phyloP scores from a whole-genome alignment of 2,797 vertebrate species.

The Lates japonicus region DNA sequence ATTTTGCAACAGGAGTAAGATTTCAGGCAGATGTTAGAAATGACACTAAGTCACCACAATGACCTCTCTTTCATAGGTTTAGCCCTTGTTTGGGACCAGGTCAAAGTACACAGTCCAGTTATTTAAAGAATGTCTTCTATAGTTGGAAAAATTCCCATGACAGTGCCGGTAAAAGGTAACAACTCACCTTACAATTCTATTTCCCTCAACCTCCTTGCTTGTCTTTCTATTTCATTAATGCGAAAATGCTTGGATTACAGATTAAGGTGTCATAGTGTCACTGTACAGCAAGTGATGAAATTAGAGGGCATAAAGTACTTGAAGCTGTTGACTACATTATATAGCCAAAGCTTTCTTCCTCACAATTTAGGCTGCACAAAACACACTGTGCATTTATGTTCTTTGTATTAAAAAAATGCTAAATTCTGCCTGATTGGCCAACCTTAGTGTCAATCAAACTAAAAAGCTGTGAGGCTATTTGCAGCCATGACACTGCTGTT shows the following conservation, averaged over 20 bases:
- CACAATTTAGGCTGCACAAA: slow-evolving; percentile 17
- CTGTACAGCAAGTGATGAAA: not conserved
- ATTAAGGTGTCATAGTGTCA: not conserved
- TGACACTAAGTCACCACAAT: slow-evolving; percentile 61
- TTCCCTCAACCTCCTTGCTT: not conserved
- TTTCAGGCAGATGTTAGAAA: slow-evolving; percentile 66
- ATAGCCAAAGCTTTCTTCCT: not conserved
- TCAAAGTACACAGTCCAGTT: slow-evolving; percentile 60
- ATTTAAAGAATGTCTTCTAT: slow-evolving; percentile 67
- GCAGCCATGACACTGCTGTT: not conserved
- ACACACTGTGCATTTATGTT: slow-evolving; percentile 5
- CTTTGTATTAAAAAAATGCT: slow-evolving; percentile 9
- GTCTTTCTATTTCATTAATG: not conserved
- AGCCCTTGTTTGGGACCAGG: slow-evolving; percentile 52
- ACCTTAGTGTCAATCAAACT: not conserved
- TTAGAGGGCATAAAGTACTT: not conserved
- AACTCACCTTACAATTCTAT: not conserved
- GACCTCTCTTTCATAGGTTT: slow-evolving; percentile 45
- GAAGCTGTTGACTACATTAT: not conserved
- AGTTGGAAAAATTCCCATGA: slow-evolving; percentile 25
- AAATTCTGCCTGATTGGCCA: not conserved
- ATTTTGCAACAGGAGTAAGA: slow-evolving; percentile 29
- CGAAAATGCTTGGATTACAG: not conserved
- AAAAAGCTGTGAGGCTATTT: not conserved
- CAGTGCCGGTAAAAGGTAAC: slow-evolving; percentile 17